Evolutionary conservation across 2,113 vertebrate species (phyloP).

Genomic region (Myotis brandtii): DNA sequence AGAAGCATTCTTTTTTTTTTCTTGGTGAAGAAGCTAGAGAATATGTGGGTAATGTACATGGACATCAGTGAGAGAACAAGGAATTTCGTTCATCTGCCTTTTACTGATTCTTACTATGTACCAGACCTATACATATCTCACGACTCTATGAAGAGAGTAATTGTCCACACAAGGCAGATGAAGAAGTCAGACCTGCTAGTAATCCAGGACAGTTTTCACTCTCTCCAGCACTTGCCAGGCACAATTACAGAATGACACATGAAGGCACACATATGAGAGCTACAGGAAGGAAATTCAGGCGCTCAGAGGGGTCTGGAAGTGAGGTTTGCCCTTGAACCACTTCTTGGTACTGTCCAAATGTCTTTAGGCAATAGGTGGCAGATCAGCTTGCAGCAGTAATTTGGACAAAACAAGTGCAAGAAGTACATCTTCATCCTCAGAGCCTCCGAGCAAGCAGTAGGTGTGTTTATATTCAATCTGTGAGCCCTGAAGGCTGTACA

Average conservation of each 20-base stretch:
- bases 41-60: not conserved
- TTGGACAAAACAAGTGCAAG: slow-evolving; percentile 12
- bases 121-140: not conserved
- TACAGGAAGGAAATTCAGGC: not conserved
- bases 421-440: not conserved
- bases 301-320: not conserved
- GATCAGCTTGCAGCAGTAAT: slow-evolving; percentile 10
- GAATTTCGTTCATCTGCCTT: not conserved
- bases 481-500: slow-evolving; percentile 37
- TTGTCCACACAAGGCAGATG: not conserved
- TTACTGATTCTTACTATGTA: not conserved
- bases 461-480: slow-evolving; percentile 57
- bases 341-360: not conserved
- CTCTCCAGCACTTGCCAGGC: not conserved
- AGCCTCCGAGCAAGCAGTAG: not conserved
- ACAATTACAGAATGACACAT: not conserved
- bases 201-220: not conserved
- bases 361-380: not conserved
- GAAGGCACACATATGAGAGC: not conserved
- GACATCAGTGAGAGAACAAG: not conserved
- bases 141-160: not conserved
- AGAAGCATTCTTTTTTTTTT: not conserved
- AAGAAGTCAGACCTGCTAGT: not conserved
- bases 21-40: slow-evolving; percentile 4
- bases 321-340: not conserved